These are phyloP conservation scores for Smutsia gigantea DNA, from an alignment of 2,797 vertebrate species.

Conservation along the genomic window DNA sequence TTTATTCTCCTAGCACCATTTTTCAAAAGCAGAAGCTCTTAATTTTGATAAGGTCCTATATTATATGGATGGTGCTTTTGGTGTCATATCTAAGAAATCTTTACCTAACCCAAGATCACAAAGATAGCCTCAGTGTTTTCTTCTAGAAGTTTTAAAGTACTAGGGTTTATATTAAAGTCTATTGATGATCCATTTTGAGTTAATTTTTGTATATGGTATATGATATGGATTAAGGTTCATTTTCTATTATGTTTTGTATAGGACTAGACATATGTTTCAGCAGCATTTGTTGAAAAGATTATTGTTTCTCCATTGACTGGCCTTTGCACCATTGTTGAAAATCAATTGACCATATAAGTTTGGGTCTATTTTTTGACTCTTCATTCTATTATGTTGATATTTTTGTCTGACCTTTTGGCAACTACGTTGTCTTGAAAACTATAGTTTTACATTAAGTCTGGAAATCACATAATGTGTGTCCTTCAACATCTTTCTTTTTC, in stretches of 20 bases:
- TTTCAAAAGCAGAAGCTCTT: not conserved
- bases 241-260: not conserved
- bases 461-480: not conserved
- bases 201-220: not conserved
- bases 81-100: not conserved
- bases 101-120: not conserved
- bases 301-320: not conserved
- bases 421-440: not conserved
- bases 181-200: not conserved
- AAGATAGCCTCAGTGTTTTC: not conserved
- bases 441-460: not conserved
- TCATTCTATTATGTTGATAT: not conserved
- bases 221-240: not conserved
- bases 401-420: not conserved
- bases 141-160: not conserved
- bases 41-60: not conserved
- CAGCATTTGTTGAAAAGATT: constrained; percentile 15
- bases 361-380: not conserved
- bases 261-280: not conserved
- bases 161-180: not conserved
- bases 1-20: not conserved
- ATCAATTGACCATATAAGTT: not conserved
- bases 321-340: constrained; percentile 30
- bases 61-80: not conserved
- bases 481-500: not conserved